Percentiles rank a stretch among this genome's conserved stretches.
Conservation (phyloP, 2,888 invertebrate genomes). For the Aelia acuminata region DNA sequence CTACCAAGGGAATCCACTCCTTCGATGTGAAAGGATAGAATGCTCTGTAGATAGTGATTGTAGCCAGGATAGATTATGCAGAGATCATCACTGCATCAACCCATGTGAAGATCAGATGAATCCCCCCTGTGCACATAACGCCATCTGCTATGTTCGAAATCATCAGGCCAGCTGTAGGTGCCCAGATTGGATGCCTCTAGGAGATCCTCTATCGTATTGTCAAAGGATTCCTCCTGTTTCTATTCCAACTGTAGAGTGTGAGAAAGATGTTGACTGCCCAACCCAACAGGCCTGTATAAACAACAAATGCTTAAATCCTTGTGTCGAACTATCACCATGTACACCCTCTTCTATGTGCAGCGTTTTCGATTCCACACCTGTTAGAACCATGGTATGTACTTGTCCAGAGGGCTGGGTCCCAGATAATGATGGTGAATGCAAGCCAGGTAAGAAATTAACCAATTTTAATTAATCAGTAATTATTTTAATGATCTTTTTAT, state of each 20-base stretch:
- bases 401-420: constrained; percentile 90
- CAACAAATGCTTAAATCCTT: constrained; percentile 88
- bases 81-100: constrained; percentile 81
- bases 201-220: constrained; percentile 86
- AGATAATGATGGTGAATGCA: constrained; percentile 83
- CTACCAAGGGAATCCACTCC: constrained; percentile 84
- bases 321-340: constrained; percentile 71
- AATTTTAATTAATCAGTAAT: neutral
- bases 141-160: constrained; percentile 84
- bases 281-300: constrained; percentile 86
- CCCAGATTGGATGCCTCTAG: constrained; percentile 82
- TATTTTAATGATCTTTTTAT: neutral
- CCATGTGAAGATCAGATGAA: constrained; percentile 79
- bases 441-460: constrained; percentile 71
- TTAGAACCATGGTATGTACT: constrained; percentile 89
- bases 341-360: constrained; percentile 85
- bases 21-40: constrained; percentile 82
- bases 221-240: constrained; percentile 71
- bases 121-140: constrained; percentile 87
- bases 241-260: constrained; percentile 73
- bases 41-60: constrained; percentile 86
- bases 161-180: constrained; percentile 88
- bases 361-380: constrained; percentile 87
- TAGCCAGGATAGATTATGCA: constrained; percentile 81
- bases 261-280: constrained; percentile 85